Evolutionary conservation across 2,797 vertebrate species (phyloP).

Genomic region (Oreonectes daqikongensis): DNA sequence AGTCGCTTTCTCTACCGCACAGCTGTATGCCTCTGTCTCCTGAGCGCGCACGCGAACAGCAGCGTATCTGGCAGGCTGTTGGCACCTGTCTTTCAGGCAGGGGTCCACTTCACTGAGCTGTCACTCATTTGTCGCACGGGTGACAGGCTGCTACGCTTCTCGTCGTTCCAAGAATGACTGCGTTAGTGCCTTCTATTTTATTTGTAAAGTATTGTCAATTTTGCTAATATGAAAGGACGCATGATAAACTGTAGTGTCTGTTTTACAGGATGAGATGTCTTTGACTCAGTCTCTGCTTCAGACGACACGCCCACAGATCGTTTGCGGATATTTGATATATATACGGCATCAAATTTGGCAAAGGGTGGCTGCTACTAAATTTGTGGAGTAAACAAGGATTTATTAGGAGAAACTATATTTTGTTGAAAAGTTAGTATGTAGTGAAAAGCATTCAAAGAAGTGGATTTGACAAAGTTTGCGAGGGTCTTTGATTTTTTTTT

Average conservation of each 20-base stretch:
- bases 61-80: constrained; percentile 14
- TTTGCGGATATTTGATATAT: background rate
- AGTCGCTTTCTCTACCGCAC: background rate
- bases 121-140: constrained; percentile 21
- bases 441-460: background rate
- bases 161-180: constrained; percentile 2
- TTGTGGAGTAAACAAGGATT: background rate
- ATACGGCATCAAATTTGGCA: background rate
- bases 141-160: background rate
- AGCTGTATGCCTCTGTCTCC: background rate
- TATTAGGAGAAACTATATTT: background rate
- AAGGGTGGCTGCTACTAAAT: background rate
- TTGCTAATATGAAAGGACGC: background rate
- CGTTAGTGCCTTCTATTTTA: background rate
- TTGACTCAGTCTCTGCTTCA: background rate
- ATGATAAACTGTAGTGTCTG: background rate
- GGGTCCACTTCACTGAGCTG: constrained; percentile 8
- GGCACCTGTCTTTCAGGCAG: constrained; percentile 29
- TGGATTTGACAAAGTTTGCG: background rate
- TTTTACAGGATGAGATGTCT: background rate
- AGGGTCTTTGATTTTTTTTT: background rate
- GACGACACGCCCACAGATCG: background rate
- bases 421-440: background rate
- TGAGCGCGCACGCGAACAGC: background rate
- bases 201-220: background rate